Conservation (phyloP, 2,113 vertebrate species). For the Upupa epops region DNA sequence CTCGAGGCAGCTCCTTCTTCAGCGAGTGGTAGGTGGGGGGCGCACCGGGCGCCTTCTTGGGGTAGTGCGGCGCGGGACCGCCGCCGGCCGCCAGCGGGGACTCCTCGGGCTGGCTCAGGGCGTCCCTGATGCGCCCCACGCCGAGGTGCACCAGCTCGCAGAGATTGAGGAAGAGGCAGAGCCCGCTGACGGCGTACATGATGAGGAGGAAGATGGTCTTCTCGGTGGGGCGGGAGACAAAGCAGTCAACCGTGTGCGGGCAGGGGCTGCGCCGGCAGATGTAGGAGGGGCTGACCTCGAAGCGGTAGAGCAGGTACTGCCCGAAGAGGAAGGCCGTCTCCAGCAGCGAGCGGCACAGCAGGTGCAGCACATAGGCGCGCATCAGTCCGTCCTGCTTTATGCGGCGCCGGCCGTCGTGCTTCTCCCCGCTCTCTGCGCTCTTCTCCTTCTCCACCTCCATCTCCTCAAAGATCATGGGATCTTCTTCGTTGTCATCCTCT, state of each 20-base stretch:
- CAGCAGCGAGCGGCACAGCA: conserved; percentile 80
- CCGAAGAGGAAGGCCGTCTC: conserved; percentile 84
- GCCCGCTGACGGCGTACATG: conserved; percentile 86
- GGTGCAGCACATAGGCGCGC: conserved; percentile 84
- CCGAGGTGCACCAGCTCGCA: conserved; percentile 86
- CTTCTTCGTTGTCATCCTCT: conserved; percentile 84
- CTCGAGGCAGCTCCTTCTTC: conserved; percentile 73
- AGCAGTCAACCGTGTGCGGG: conserved; percentile 87
- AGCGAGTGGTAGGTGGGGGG: conserved; percentile 83
- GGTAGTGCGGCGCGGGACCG: not conserved
- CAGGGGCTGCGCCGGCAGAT: conserved; percentile 84
- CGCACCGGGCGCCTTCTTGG: conserved; percentile 66
- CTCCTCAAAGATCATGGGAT: conserved; percentile 88
- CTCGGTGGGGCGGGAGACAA: conserved; percentile 88
- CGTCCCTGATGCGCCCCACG: conserved; percentile 79
- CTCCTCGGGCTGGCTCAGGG: conserved; percentile 58
- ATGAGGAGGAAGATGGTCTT: conserved; percentile 89
- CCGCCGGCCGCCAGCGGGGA: accelerated
- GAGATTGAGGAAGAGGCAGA: conserved; percentile 85
- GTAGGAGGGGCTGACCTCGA: conserved; percentile 82
- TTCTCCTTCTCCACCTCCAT: conserved; percentile 78
- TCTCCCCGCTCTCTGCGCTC: conserved; percentile 35
- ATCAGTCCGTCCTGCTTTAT: conserved; percentile 88
- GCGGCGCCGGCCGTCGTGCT: conserved; percentile 77
- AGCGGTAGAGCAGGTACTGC: conserved; percentile 85